Conservation (phyloP, 2,797 vertebrate genomes). For the Synaphobranchus kaupii region DNA sequence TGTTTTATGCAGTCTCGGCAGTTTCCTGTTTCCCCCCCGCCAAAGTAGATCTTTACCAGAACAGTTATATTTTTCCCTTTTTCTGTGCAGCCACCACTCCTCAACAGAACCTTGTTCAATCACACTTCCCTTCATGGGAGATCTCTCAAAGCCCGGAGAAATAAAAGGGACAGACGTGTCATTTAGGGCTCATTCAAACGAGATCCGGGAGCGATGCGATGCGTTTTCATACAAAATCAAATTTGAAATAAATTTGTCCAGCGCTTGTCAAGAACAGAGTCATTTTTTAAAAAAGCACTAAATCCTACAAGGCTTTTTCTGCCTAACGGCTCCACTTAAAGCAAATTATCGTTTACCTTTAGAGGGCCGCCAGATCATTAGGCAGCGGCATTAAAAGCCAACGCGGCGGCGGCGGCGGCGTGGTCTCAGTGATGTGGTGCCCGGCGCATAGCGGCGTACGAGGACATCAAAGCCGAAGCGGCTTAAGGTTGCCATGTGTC, state of each 20-base stretch:
- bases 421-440: slow-evolving; percentile 73
- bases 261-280: slow-evolving; percentile 62
- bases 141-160: slow-evolving; percentile 51
- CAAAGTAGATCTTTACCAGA: slow-evolving; percentile 18
- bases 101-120: slow-evolving; percentile 66
- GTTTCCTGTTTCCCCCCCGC: slow-evolving; percentile 25
- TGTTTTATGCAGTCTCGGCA: slow-evolving; percentile 61
- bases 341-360: slow-evolving; percentile 84
- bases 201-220: background rate
- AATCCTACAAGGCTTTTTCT: slow-evolving; percentile 71
- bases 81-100: slow-evolving; percentile 47
- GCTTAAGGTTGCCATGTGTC: slow-evolving; percentile 75
- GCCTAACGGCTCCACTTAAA: slow-evolving; percentile 82
- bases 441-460: slow-evolving; percentile 58
- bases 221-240: slow-evolving; percentile 43
- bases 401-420: slow-evolving; percentile 76
- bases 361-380: slow-evolving; percentile 81
- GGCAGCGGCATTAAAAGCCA: slow-evolving; percentile 82
- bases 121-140: slow-evolving; percentile 51
- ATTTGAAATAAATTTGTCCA: slow-evolving; percentile 46
- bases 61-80: slow-evolving; percentile 29
- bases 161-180: slow-evolving; percentile 4
- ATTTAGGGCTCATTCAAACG: slow-evolving; percentile 14
- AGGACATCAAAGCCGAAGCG: slow-evolving; percentile 75
- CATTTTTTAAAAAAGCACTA: slow-evolving; percentile 54